Evolutionary conservation across 2,888 invertebrate genomes (phyloP), one percentile per base, ranked within the genome.

Genomic region (Mesorhabditis spiculigera): DNA sequence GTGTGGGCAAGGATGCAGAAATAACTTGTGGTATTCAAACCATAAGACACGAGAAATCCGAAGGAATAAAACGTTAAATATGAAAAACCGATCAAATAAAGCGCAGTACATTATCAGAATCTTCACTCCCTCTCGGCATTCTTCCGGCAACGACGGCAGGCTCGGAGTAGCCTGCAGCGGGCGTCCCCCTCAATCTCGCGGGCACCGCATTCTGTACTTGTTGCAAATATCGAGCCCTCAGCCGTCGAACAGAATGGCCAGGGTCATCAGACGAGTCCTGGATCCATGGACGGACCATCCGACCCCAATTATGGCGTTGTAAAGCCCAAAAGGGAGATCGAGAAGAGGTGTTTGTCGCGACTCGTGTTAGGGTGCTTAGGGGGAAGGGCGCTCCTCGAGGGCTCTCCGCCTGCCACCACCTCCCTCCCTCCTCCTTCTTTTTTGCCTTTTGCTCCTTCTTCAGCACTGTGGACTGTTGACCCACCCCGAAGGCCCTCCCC

Each of bases 281-380:
- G 58, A 50, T 10, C 58, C 58, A 50, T 50, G 58, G 58, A n/a
- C 58, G 58, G 10, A 50, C 58, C 58, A 50, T 50, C 8, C 8
- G 10, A 50, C 8, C 10, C n/a, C 10, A 10, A 28, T 28, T 28
- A 28, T 28, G 28, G 28, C 28, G 28, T 28, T 28, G 28, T 28
- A 28, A 28, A 28, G 28, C 28, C 28, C 28, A 28, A 28, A 28
- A n/a, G 58, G 58, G 58, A n/a, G 58, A 50, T 10, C 58, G 58
- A 50, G 28, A 50, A n/a, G 58, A 50, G 58, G 58, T 50, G 58
- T 50, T 50, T 50, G 58, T 50, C 58, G 58, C 58, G 58, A 50
- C 58, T 50, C 58, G 58, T 50, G 58, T 50, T 50, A 50, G 58
- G 58, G 58, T 50, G 58, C 58, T 50, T 50, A 50, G 58, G 58